Base-by-base conservation (phyloP, 2,888 invertebrate species). In the Amiota mariae region DNA sequence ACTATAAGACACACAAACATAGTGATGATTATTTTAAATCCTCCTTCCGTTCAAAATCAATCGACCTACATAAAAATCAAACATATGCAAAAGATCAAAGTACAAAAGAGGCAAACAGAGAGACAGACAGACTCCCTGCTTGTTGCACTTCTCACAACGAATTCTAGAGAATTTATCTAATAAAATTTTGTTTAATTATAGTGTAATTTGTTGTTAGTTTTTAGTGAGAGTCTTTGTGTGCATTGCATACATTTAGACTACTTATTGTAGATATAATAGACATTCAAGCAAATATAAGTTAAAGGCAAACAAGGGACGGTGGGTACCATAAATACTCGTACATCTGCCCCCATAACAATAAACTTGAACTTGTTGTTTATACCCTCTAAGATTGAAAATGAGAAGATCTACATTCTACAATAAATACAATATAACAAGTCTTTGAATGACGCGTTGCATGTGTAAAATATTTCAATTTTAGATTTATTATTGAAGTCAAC, bases 361-460 rank as follows among this genome's bases (percentile, higher is more conserved):
- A 84, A 83, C 83, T 83, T 83, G 83, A 83, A 85, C 83, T 83
- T 83, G 82, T 83, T 83, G 82, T 51, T 13, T 57, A 11, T 46
- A 36, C 8, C 36, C 36, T 0, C 36, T 2, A 36, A 36, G 36
- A 36, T 36, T 36, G 36, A 36, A 36, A 36, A 70, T 24, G 71
- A 57, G 57, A 48, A 51, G 73, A 59, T 49, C 20, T 20, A n/a
- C 57, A 57, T 18, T n/a, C 15, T 57, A n/a, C n/a, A n/a, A n/a
- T n/a, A 20, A 57, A 57, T 57, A 20, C 57, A 57, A 57, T 57
- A 36, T 36, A 36, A 36, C 36, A 36, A 36, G 57, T 56, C 56
- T 56, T 8, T 13, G 15, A 56, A 13, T 56, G 56, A 11, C 8
- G 18, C 36, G 36, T 36, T 36, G 36, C 36, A 36, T 36, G 36